Conservation (phyloP, 2,797 vertebrate genomes). For the Euthynnus affinis region DNA sequence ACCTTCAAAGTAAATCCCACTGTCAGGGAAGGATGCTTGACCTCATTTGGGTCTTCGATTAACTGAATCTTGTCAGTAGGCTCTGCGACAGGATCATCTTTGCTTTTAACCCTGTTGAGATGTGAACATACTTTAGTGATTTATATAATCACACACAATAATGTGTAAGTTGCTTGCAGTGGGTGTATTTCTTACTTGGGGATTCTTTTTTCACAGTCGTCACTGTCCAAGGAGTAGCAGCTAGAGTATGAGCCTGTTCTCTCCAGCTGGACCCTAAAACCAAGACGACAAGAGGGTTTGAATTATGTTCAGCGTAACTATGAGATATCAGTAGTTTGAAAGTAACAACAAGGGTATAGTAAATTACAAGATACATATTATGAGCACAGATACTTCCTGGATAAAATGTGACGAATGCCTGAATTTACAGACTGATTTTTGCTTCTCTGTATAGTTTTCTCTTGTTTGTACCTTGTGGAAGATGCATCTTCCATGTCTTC, state of each 20-base stretch:
- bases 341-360: neutral
- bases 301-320: neutral
- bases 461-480: conserved; percentile 58
- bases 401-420: neutral
- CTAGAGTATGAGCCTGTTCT: conserved; percentile 80
- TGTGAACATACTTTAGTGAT: conserved; percentile 10
- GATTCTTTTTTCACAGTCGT: conserved; percentile 74
- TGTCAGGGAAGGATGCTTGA: conserved; percentile 76
- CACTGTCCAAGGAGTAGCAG: conserved; percentile 76
- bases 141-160: neutral
- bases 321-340: neutral
- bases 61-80: conserved; percentile 48
- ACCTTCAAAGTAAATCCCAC: conserved; percentile 81
- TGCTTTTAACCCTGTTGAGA: conserved; percentile 1
- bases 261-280: conserved; percentile 69
- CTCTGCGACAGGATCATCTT: conserved; percentile 17
- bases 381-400: neutral
- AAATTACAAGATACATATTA: neutral
- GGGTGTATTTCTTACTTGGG: conserved; percentile 69
- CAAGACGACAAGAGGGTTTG: neutral
- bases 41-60: conserved; percentile 37
- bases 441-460: conserved; percentile 7
- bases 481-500: neutral
- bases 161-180: neutral
- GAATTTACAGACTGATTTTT: neutral